Conservation (phyloP, 2,888 invertebrate genomes). For the Acleris laterana region DNA sequence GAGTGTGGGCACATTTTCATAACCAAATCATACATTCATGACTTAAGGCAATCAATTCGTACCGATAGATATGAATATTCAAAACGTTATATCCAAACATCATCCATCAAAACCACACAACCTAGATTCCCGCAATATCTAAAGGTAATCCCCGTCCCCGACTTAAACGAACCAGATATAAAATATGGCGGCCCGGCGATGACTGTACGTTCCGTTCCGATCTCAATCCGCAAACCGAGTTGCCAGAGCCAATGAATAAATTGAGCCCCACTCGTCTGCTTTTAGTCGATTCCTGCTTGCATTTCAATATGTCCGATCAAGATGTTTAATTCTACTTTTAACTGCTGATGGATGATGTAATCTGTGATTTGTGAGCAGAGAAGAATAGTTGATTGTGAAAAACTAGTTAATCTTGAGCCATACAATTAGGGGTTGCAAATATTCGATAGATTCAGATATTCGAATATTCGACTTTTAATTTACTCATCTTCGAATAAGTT, state of each 20-base stretch:
- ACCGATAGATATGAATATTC: conserved; percentile 8
- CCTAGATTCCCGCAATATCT: conserved; percentile 4
- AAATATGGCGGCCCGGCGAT: conserved; percentile 14
- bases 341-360: too few species aligned
- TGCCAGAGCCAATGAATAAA: conserved; percentile 56
- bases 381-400: too few species aligned
- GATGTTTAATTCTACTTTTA: not conserved
- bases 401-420: too few species aligned
- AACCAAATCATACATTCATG: not conserved
- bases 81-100: conserved; percentile 1
- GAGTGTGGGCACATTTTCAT: not conserved
- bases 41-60: not conserved
- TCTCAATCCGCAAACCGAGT: conserved; percentile 40
- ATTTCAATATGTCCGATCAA: conserved; percentile 9
- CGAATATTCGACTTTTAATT: too few species aligned
- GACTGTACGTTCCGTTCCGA: conserved; percentile 12
- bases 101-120: conserved; percentile 14
- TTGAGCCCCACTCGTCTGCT: conserved; percentile 43
- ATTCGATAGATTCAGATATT: too few species aligned
- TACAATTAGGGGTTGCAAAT: too few species aligned
- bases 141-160: not conserved
- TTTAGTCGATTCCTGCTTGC: conserved; percentile 45
- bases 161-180: conserved; percentile 7
- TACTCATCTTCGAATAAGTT: too few species aligned
- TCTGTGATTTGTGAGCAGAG: too few species aligned